A percentile compares a stretch with the other conserved stretches of the same genome.
These are phyloP conservation scores for Papilio demoleus DNA, from an alignment of 2,888 invertebrate species.

Conservation along the genomic window DNA sequence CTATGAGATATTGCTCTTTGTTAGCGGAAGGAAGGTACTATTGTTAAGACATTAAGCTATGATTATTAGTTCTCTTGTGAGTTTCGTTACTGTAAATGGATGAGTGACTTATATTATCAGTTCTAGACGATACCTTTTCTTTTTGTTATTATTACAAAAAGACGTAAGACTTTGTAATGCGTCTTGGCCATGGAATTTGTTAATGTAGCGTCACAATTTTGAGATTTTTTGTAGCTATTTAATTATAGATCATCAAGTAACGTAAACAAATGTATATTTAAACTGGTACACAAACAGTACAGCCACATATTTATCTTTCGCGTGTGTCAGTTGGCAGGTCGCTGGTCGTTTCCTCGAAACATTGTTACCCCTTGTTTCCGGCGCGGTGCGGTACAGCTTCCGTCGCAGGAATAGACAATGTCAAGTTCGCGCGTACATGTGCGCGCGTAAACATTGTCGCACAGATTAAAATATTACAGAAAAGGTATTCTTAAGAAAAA, in stretches of 20 bases:
- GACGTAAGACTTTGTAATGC: background rate
- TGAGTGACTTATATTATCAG: too few relatives aligned
- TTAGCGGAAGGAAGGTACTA: background rate
- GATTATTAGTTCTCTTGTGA: background rate
- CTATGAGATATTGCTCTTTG: conserved; percentile 20
- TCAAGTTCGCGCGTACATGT: conserved; percentile 69
- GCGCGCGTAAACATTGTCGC: conserved; percentile 35
- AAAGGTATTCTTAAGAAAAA: too few relatives aligned
- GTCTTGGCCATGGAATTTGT: background rate
- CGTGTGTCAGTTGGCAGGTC: conserved; percentile 45
- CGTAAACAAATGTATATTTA: background rate
- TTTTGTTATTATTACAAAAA: background rate
- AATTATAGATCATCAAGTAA: background rate
- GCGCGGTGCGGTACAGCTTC: conserved; percentile 45
- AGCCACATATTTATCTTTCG: conserved; percentile 27
- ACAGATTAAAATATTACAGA: background rate
- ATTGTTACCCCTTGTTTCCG: conserved; percentile 75
- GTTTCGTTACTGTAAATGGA: too few relatives aligned
- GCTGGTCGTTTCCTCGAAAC: conserved; percentile 70
- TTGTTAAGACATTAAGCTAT: background rate
- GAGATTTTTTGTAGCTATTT: background rate
- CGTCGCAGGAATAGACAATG: conserved; percentile 69
- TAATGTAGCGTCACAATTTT: too few relatives aligned
- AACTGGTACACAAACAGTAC: conserved; percentile 11
- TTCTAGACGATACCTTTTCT: background rate